Evolutionary conservation across 2,888 invertebrate species (phyloP), one percentile per base, ranked within the genome.

Genomic region (Sarcophaga subvicina): DNA sequence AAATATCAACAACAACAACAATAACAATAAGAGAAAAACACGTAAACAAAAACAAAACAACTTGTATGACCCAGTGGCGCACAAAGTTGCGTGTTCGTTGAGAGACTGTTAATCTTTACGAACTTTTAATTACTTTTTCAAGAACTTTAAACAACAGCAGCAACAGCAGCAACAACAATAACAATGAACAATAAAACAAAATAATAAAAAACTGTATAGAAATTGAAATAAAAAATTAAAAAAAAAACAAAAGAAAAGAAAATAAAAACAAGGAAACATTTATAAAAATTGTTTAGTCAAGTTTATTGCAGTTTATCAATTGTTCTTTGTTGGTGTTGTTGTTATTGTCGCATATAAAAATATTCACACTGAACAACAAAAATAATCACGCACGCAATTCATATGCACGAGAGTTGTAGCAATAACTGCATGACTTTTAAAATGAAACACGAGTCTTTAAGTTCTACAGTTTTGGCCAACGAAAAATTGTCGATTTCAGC

Each of bases 51-150:
- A 75, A 63, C 75, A 66, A 66, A 72, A 47, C 81, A 84, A 87
- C 78, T 87, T 79, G 75, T 66, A 63, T 87, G 87, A 87, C 87
- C 87, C 87, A 87, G 63, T 88, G 87, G 79, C 77, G 86, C 64
- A 64, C 79, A 79, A 76, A 81, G 80, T 87, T 87, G 86, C 84
- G 86, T 87, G 86, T 76, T 82, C 83, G 85, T 85, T 83, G 71
- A 86, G 86, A 87, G 86, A 84, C 90, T 90, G 90, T 92, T 91
- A 91, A 92, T 91, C 91, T 91, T 90, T 90, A 89, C 88, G 90
- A 92, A 90, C 92, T 92, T 92, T 90, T 91, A 92, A 92, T 92
- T 92, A 91, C 91, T 91, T 91, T 91, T 90, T 89, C 89, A 90
- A 89, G 88, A 91, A 91, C 88, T 91, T 91, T 89, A 82, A 87